These are phyloP conservation scores for Thaumatotibia leucotreta DNA, from an alignment of 1,140 invertebrate genomes.

Conservation along the genomic window DNA sequence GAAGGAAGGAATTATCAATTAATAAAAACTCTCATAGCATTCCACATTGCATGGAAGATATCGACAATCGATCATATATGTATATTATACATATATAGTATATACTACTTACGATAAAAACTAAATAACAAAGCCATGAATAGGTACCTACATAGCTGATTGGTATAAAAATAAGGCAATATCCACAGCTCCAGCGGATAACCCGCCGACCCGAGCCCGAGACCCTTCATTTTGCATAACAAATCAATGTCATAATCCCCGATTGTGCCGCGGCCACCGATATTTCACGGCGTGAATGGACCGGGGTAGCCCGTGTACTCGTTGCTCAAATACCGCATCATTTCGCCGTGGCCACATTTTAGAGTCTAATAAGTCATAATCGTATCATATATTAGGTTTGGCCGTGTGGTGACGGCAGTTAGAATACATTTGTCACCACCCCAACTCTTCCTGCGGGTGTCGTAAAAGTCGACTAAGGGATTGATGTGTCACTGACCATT, in stretches of 20 bases:
- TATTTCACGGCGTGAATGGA: slow-evolving; percentile 21
- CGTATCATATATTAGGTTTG: not conserved
- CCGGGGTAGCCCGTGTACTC: not conserved
- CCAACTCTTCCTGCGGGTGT: no score
- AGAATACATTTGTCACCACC: no score
- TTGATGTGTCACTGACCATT: no score
- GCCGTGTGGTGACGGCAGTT: no score
- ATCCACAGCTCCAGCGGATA: slow-evolving; percentile 1
- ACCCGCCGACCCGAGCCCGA: slow-evolving; percentile 6
- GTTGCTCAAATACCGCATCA: not conserved
- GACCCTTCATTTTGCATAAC: slow-evolving; percentile 36
- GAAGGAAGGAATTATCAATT: no score
- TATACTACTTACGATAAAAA: not conserved
- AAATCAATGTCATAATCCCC: slow-evolving; percentile 32
- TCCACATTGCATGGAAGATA: no score
- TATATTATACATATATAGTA: no score
- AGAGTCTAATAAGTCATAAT: not conserved
- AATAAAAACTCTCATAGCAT: no score
- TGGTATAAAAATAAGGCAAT: not conserved
- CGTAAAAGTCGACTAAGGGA: no score
- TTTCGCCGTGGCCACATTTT: not conserved
- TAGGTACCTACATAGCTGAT: not conserved
- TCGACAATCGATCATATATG: no score
- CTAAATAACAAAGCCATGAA: not conserved
- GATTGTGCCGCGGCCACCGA: slow-evolving; percentile 19